These are phyloP conservation scores for Abscondita cerata DNA, from an alignment of 2,888 invertebrate genomes.

Conservation along the genomic window DNA sequence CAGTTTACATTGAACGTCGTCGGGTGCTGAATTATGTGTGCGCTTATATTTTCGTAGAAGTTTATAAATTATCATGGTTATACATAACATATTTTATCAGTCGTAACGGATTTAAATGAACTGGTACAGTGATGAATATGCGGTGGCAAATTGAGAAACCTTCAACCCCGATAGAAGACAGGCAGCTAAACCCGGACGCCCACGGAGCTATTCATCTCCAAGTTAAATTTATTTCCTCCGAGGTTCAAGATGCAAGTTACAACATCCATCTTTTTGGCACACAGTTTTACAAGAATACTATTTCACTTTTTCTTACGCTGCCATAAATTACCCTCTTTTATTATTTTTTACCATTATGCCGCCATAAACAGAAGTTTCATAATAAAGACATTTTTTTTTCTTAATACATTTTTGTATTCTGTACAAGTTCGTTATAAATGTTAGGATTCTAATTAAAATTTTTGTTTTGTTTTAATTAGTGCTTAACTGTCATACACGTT, in stretches of 20 bases:
- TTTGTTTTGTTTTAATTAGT: constrained; percentile 25
- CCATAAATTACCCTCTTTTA: constrained; percentile 46
- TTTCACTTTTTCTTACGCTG: constrained; percentile 43
- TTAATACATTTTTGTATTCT: constrained; percentile 19
- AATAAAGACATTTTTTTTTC: constrained; percentile 43
- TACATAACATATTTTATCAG: constrained; percentile 30
- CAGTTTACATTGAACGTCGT: neutral
- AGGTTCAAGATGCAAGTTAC: constrained; percentile 50
- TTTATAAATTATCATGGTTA: constrained; percentile 23
- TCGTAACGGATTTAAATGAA: constrained; percentile 32
- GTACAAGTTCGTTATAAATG: constrained; percentile 20
- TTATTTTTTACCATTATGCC: constrained; percentile 40
- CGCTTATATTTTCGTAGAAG: constrained; percentile 12
- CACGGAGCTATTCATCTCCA: constrained; percentile 50
- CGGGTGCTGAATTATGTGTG: neutral
- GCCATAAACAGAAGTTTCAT: constrained; percentile 43
- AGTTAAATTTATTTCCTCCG: constrained; percentile 50
- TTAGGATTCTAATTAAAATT: constrained; percentile 25
- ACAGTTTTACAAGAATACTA: constrained; percentile 48
- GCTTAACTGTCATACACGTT: constrained; percentile 15
- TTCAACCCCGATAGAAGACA: constrained; percentile 50
- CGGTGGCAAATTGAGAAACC: constrained; percentile 55
- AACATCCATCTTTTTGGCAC: constrained; percentile 50
- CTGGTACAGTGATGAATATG: constrained; percentile 45
- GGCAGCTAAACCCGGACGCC: constrained; percentile 46